A percentile compares a stretch with the other conserved stretches of the same genome.
Conservation (phyloP, 2,113 vertebrate genomes). For the Mormyrus iriodes region DNA sequence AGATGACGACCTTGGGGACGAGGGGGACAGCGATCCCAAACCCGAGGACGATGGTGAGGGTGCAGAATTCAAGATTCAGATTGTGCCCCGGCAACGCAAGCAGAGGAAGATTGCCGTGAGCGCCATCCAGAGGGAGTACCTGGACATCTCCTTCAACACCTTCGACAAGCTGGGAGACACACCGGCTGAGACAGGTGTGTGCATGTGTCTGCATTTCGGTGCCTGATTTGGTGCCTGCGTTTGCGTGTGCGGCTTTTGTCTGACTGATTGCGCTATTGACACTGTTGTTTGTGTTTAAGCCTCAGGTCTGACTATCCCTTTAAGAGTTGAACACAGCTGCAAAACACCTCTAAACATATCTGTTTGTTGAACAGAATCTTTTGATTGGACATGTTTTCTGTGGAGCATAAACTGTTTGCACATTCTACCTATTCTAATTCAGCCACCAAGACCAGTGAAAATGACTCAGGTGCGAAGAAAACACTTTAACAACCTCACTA, state of each 20-base stretch:
- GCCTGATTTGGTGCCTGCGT: not conserved
- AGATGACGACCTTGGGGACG: slow-evolving; percentile 73
- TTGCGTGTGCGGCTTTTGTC: not conserved
- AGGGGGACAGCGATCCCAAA: slow-evolving; percentile 73
- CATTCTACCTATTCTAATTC: not conserved
- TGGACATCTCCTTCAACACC: slow-evolving; percentile 93
- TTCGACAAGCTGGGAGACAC: slow-evolving; percentile 83
- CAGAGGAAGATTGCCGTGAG: slow-evolving; percentile 97
- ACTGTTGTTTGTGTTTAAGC: not conserved
- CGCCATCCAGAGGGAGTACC: slow-evolving; percentile 95
- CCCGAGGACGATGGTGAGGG: slow-evolving; percentile 75
- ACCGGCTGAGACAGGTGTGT: slow-evolving; percentile 77
- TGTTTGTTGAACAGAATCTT: not conserved
- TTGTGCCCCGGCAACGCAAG: slow-evolving; percentile 90
- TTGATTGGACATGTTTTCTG: not conserved
- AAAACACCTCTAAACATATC: not conserved
- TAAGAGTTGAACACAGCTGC: not conserved
- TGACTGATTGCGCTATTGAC: not conserved
- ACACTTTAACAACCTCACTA: not conserved
- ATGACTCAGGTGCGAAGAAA: not conserved
- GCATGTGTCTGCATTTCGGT: not conserved
- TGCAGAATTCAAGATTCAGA: slow-evolving; percentile 95
- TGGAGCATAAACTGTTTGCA: not conserved
- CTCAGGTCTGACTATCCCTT: not conserved
- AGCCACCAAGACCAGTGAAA: not conserved